Percentiles rank a stretch among this genome's conserved stretches.
Conservation (phyloP, 2,888 invertebrate species). For the Macrosoma leucophasiata region DNA sequence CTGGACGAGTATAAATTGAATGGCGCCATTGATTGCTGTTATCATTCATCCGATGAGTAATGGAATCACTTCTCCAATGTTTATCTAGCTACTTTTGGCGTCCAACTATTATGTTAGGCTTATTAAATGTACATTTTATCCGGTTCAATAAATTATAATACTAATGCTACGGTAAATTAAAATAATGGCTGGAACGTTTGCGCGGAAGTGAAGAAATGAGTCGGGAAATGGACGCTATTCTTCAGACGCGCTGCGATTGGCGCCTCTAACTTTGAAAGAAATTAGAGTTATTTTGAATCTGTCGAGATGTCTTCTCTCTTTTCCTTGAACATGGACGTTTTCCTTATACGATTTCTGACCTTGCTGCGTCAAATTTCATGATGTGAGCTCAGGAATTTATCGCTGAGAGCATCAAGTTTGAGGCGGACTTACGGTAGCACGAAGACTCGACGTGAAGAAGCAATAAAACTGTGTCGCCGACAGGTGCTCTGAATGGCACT, state of each 20-base stretch:
- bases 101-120: too few species aligned
- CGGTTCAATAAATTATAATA: slow-evolving; percentile 3
- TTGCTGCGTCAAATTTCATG: slow-evolving; percentile 11
- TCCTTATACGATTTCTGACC: slow-evolving; percentile 7
- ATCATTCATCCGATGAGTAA: slow-evolving; percentile 19
- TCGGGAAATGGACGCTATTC: slow-evolving; percentile 57
- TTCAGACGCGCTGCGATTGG: slow-evolving; percentile 49
- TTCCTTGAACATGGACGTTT: too few species aligned
- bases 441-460: slow-evolving; percentile 23
- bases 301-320: too few species aligned
- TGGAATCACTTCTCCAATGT: too few species aligned
- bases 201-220: slow-evolving; percentile 49
- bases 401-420: slow-evolving; percentile 20
- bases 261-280: too few species aligned
- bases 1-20: slow-evolving; percentile 28
- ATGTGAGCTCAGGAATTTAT: slow-evolving; percentile 19
- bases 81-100: background rate
- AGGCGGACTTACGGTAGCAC: slow-evolving; percentile 22
- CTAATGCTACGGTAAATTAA: slow-evolving; percentile 29
- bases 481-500: slow-evolving; percentile 28
- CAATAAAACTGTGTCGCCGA: slow-evolving; percentile 25
- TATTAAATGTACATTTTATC: too few species aligned
- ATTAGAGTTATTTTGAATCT: too few species aligned
- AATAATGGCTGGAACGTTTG: slow-evolving; percentile 47
- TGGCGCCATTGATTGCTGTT: slow-evolving; percentile 25